Conservation (phyloP, 2,888 invertebrate genomes). For the Sminthurinus aureus region DNA sequence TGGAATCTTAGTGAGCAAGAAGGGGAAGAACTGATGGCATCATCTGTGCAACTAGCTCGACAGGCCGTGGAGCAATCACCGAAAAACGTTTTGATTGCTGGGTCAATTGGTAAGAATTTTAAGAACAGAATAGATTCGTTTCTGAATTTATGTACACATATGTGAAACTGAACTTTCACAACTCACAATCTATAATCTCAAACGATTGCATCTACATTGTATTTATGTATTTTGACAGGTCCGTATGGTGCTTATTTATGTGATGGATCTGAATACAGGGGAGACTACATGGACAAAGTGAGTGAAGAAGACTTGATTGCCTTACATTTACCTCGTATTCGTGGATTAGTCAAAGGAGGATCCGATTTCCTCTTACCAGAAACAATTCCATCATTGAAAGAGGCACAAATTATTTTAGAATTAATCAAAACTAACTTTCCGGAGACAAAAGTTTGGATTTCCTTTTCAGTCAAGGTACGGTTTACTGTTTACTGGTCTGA, state of each 20-base stretch:
- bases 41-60: background rate
- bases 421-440: slow-evolving; percentile 79
- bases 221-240: slow-evolving; percentile 70
- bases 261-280: slow-evolving; percentile 94
- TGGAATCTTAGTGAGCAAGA: background rate
- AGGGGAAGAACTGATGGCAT: background rate
- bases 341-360: slow-evolving; percentile 79
- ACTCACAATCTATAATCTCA: too few relatives aligned
- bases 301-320: slow-evolving; percentile 74
- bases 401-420: slow-evolving; percentile 83
- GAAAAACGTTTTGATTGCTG: background rate
- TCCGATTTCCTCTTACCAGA: slow-evolving; percentile 88
- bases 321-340: slow-evolving; percentile 86
- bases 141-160: background rate
- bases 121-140: background rate
- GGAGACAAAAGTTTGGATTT: slow-evolving; percentile 79
- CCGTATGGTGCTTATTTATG: slow-evolving; percentile 90
- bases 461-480: slow-evolving; percentile 84
- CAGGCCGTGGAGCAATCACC: background rate
- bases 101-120: background rate
- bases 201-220: background rate
- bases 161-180: too few relatives aligned
- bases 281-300: slow-evolving; percentile 76
- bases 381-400: slow-evolving; percentile 85
- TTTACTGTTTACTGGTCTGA: too few relatives aligned